A percentile compares a stretch with the other conserved stretches of the same genome.
Conservation (phyloP, 2,113 vertebrate species). For the Zootoca vivipara region DNA sequence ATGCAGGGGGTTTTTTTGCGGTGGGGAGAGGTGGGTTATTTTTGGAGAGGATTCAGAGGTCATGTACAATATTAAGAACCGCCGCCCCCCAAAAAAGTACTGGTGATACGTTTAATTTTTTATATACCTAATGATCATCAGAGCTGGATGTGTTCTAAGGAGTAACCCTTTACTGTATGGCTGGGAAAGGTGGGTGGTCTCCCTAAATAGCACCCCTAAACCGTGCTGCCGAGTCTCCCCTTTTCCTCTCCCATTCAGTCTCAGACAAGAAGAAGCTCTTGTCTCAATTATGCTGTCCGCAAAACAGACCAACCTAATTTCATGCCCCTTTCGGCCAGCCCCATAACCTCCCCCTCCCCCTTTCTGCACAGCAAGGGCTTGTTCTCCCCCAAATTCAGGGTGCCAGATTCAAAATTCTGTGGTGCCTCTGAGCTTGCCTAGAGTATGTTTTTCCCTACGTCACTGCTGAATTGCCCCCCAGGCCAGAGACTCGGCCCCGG, state of each 20-base stretch:
- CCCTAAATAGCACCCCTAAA: neutral
- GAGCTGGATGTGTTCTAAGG: neutral
- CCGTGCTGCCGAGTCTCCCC: neutral
- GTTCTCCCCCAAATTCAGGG: neutral
- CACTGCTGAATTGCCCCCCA: neutral
- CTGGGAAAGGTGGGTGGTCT: neutral
- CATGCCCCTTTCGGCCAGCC: neutral
- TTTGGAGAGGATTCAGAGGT: neutral
- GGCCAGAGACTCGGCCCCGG: neutral
- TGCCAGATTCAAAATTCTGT: neutral
- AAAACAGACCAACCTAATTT: neutral
- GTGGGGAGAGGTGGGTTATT: neutral
- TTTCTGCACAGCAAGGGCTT: neutral
- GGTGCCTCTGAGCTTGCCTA: neutral
- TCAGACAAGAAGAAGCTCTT: neutral
- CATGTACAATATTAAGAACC: too few species aligned
- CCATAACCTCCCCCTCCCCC: neutral
- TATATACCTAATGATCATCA: neutral
- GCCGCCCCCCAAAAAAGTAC: too few species aligned
- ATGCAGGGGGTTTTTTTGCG: neutral
- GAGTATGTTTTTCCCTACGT: neutral
- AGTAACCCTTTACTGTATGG: neutral
- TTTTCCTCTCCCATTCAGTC: neutral
- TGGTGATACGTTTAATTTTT: too few species aligned
- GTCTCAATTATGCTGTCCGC: neutral